Conservation (phyloP, 92 coral and sea anemone species). For the Palythoa grandis region DNA sequence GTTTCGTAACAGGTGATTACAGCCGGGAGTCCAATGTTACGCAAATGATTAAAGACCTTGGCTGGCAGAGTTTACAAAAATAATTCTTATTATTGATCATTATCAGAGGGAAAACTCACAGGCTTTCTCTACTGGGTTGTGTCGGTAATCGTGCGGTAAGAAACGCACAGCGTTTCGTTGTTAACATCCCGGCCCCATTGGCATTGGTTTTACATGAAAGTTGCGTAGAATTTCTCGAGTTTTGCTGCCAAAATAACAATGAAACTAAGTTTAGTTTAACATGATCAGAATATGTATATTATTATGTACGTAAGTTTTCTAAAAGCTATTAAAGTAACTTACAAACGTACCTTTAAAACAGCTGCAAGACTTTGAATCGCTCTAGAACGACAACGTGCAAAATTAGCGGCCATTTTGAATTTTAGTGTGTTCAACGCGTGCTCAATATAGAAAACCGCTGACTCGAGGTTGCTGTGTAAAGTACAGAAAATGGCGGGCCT, state of each 20-base stretch:
- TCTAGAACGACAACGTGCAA: slow-evolving; percentile 65
- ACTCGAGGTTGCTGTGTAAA: neutral
- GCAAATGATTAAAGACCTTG: too few relatives aligned
- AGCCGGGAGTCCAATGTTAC: too few relatives aligned
- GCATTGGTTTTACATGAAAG: neutral
- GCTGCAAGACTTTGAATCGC: slow-evolving; percentile 24
- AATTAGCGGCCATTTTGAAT: slow-evolving; percentile 70
- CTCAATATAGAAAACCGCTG: slow-evolving; percentile 50
- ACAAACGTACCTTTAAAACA: slow-evolving; percentile 14
- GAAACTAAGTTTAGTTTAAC: neutral
- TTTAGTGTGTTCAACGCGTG: slow-evolving; percentile 7
- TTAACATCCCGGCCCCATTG: neutral
- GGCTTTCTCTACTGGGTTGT: slow-evolving; percentile 19
- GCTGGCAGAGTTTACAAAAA: too few relatives aligned
- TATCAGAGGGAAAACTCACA: slow-evolving; percentile 4
- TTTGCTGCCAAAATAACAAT: slow-evolving; percentile 20
- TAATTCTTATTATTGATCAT: too few relatives aligned
- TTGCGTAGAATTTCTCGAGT: slow-evolving; percentile 15
- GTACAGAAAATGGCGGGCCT: slow-evolving; percentile 69
- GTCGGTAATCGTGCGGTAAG: slow-evolving; percentile 14
- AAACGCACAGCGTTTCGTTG: slow-evolving; percentile 2
- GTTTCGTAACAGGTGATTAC: too few relatives aligned
- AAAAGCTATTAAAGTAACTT: neutral
- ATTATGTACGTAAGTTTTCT: too few relatives aligned
- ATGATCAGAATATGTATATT: too few relatives aligned